Evolutionary conservation across 2,888 invertebrate species (phyloP), one percentile per base, ranked within the genome.

Genomic region (Kuschelorhynchus macadamiae): DNA sequence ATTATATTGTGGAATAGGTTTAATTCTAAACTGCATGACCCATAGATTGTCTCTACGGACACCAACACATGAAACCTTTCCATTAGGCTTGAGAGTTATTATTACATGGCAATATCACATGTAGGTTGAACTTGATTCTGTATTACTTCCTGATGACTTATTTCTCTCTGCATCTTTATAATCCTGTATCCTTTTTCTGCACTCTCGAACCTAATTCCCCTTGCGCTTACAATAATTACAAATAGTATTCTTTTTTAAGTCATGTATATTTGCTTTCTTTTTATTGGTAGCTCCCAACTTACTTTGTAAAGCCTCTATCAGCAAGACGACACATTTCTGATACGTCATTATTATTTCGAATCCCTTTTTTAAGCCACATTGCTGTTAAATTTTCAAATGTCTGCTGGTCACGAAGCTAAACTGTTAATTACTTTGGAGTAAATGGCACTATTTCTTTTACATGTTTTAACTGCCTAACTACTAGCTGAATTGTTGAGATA

Each of bases 141-240:
- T 3, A n/a, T 11, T n/a, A n/a, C 46, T 17, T 39, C 9, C 20
- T 44, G 12, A 11, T 16, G 25, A 25, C 25, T 25, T 25, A 25
- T 36, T 36, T 32, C 32, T 32, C 7, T 5, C 11, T 12, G 21
- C 30, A 17, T 53, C 39, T 36, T 55, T 25, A n/a, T 5, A 11
- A 55, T 42, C 41, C 3, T 11, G 55, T 20, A 60, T 50, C 21
- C 71, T 47, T 33, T 71, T 70, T 59, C 69, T 57, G 18, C 74
- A 74, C 32, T 75, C 75, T 8, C 65, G 57, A 1, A 52, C 32
- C 72, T 74, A 75, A 47, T 72, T 71, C 1, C 73, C 71, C 39
- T 59, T 65, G 18, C 52, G n/a, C 32, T 70, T 57, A 44, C 72
- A 74, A 49, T 67, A 69, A 25, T 70, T 62, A 39, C 71, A 71